These are phyloP conservation scores for Druon quercuslanigerum DNA, from an alignment of 1,140 invertebrate genomes.

Conservation along the genomic window DNA sequence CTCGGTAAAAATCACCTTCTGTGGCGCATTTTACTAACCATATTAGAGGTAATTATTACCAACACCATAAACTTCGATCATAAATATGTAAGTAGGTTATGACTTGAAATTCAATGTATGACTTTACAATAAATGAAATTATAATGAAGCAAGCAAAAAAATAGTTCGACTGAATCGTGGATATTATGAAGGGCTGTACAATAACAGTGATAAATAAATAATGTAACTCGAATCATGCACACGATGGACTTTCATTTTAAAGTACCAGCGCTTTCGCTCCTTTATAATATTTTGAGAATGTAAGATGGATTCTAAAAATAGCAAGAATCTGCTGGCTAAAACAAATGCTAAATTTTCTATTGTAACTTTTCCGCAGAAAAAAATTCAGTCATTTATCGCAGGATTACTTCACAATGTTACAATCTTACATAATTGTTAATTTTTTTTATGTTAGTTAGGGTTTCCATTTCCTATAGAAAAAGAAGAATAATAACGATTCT, in stretches of 20 bases:
- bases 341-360: too few species aligned
- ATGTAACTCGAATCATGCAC: constrained; percentile 63
- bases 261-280: neutral
- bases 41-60: constrained; percentile 69
- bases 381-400: too few species aligned
- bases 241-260: constrained; percentile 21
- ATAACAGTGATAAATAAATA: constrained; percentile 73
- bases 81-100: constrained; percentile 73
- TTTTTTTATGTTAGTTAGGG: too few species aligned
- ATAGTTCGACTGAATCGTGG: constrained; percentile 65
- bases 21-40: constrained; percentile 71
- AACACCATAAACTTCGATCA: constrained; percentile 68
- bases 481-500: too few species aligned
- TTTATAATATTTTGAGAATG: too few species aligned
- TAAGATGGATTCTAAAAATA: too few species aligned
- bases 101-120: constrained; percentile 70
- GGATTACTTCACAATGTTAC: too few species aligned
- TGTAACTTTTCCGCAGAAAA: too few species aligned
- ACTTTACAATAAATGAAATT: constrained; percentile 71
- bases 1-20: constrained; percentile 64
- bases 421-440: too few species aligned
- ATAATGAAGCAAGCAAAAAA: constrained; percentile 62
- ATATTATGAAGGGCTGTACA: constrained; percentile 72
- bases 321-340: too few species aligned
- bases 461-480: too few species aligned